Evolutionary conservation across 1,140 invertebrate species (phyloP).

Genomic region (Dysdera silvatica): DNA sequence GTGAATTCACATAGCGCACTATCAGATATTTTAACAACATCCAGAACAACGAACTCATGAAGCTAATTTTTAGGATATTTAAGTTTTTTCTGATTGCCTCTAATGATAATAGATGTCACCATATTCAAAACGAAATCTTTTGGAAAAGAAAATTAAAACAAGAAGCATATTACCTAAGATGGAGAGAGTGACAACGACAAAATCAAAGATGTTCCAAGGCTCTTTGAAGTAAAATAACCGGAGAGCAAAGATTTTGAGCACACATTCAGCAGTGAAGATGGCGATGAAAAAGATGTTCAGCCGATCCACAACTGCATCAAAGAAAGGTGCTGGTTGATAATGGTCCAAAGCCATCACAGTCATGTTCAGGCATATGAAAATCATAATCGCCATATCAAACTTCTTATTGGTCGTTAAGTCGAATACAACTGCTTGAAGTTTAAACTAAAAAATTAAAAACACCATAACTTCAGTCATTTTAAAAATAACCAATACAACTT

Average conservation of each 20-base stretch:
- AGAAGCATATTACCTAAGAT: slow-evolving; percentile 68
- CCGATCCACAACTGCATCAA: slow-evolving; percentile 74
- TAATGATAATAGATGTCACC: background rate
- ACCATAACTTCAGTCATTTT: background rate
- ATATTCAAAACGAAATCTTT: background rate
- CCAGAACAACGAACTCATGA: too few relatives aligned
- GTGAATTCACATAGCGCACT: too few relatives aligned
- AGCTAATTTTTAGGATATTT: too few relatives aligned
- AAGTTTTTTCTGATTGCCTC: too few relatives aligned
- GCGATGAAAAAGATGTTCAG: slow-evolving; percentile 97
- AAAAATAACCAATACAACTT: background rate
- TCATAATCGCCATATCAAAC: slow-evolving; percentile 99
- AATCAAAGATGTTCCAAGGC: slow-evolving; percentile 99
- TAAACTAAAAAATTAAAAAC: slow-evolving; percentile 64
- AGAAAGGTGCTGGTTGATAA: slow-evolving; percentile 76
- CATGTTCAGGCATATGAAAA: slow-evolving; percentile 98
- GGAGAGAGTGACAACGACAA: slow-evolving; percentile 96
- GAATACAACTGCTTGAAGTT: slow-evolving; percentile 89
- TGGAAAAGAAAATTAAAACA: slow-evolving; percentile 40
- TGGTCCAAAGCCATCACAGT: slow-evolving; percentile 96
- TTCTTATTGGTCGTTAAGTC: slow-evolving; percentile 96
- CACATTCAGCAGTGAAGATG: slow-evolving; percentile 94
- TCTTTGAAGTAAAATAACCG: slow-evolving; percentile 97
- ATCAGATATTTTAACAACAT: too few relatives aligned
- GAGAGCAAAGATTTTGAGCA: slow-evolving; percentile 93